These are phyloP conservation scores for Saccopteryx bilineata DNA, from an alignment of 2,113 vertebrate species.

Conservation along the genomic window DNA sequence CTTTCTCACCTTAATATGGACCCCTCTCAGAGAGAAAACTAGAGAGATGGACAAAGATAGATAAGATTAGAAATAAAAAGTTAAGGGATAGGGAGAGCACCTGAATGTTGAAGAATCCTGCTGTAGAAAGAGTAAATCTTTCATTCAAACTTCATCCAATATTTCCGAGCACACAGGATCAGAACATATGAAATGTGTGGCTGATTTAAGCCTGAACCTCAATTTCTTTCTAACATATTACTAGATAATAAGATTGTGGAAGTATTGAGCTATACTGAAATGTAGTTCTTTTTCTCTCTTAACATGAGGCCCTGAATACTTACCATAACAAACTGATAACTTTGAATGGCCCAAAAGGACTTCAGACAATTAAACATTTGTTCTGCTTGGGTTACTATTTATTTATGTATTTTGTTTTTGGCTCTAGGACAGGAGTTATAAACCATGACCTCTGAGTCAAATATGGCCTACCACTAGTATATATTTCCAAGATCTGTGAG, in stretches of 20 bases:
- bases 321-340: neutral
- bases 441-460: neutral
- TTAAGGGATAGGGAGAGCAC: neutral
- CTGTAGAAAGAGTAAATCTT: neutral
- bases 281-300: neutral
- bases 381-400: neutral
- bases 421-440: neutral
- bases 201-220: neutral
- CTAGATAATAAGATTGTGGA: neutral
- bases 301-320: neutral
- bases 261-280: neutral
- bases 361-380: neutral
- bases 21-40: neutral
- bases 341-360: neutral
- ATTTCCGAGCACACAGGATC: neutral
- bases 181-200: rapidly evolving
- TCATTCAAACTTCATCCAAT: neutral
- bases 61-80: neutral
- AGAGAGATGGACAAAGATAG: neutral
- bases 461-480: neutral
- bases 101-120: neutral
- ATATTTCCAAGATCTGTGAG: neutral
- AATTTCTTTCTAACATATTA: neutral
- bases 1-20: neutral
- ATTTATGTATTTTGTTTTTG: neutral